A percentile compares a stretch with the other conserved stretches of the same genome.
Conservation (phyloP, 2,797 vertebrate genomes). For the Melanotaenia parkinsoni region DNA sequence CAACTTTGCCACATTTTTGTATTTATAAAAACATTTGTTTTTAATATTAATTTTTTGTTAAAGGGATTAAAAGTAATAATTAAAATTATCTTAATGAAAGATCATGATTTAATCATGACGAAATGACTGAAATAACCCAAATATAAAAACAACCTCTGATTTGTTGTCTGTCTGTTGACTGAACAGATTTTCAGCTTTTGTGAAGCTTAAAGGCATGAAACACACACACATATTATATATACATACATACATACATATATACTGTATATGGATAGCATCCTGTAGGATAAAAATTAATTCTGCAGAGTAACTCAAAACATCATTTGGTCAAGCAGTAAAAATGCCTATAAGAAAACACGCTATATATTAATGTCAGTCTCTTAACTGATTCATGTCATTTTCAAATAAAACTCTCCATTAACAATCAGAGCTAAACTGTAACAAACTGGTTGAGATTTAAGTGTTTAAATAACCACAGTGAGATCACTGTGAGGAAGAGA, state of each 20-base stretch:
- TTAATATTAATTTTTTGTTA: neutral
- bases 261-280: too few relatives aligned
- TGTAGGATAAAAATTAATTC: too few relatives aligned
- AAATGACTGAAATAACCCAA: too few relatives aligned
- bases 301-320: neutral
- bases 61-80: neutral
- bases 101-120: too few relatives aligned
- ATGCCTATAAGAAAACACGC: neutral
- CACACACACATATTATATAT: neutral
- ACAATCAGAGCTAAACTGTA: conserved; percentile 20
- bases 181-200: neutral
- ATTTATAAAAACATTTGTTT: neutral
- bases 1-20: neutral
- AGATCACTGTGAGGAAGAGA: conserved; percentile 5
- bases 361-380: neutral
- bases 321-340: neutral
- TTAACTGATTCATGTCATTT: conserved; percentile 1
- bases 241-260: too few relatives aligned
- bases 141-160: too few relatives aligned
- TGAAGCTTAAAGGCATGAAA: neutral
- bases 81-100: neutral
- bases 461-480: conserved; percentile 17
- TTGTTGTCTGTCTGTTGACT: neutral
- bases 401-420: conserved; percentile 22
- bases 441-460: conserved; percentile 18